These are phyloP conservation scores for Chloroclysta siterata DNA, from an alignment of 2,888 invertebrate genomes.

Conservation along the genomic window DNA sequence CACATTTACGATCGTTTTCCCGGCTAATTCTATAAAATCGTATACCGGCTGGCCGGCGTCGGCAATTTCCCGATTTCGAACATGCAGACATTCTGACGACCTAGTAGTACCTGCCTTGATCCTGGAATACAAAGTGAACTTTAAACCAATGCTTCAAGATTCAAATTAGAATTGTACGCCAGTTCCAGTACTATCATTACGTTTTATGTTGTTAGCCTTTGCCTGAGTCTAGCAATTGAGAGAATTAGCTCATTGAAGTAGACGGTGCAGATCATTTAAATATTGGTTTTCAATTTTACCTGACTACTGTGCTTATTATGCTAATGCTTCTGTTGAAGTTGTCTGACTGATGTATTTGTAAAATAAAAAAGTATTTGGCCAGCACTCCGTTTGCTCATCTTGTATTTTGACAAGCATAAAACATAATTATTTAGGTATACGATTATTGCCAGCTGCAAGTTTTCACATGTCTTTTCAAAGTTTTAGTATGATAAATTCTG, in stretches of 20 bases:
- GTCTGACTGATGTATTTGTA: slow-evolving; percentile 1
- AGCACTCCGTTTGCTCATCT: neutral
- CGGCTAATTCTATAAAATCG: slow-evolving; percentile 47
- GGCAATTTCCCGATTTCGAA: slow-evolving; percentile 46
- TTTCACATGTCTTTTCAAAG: slow-evolving; percentile 14
- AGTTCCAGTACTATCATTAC: slow-evolving; percentile 14
- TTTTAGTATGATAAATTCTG: slow-evolving; percentile 20
- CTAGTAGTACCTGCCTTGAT: neutral
- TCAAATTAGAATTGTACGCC: slow-evolving; percentile 19
- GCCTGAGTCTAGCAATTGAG: slow-evolving; percentile 15
- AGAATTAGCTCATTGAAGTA: slow-evolving; percentile 19
- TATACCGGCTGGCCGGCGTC: slow-evolving; percentile 43
- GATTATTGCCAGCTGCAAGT: slow-evolving; percentile 15
- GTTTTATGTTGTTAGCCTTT: slow-evolving; percentile 18
- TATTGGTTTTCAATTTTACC: slow-evolving; percentile 26
- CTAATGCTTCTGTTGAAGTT: neutral
- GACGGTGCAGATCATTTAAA: slow-evolving; percentile 30
- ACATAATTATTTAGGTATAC: slow-evolving; percentile 6
- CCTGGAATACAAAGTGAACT: slow-evolving; percentile 21
- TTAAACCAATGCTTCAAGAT: slow-evolving; percentile 16
- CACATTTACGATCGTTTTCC: slow-evolving; percentile 39
- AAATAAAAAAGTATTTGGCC: neutral
- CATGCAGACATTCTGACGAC: slow-evolving; percentile 21
- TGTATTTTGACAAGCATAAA: slow-evolving; percentile 14
- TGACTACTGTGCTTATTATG: neutral